These are phyloP conservation scores for Pseudomugil gertrudae DNA, from an alignment of 2,797 vertebrate species.

Conservation along the genomic window DNA sequence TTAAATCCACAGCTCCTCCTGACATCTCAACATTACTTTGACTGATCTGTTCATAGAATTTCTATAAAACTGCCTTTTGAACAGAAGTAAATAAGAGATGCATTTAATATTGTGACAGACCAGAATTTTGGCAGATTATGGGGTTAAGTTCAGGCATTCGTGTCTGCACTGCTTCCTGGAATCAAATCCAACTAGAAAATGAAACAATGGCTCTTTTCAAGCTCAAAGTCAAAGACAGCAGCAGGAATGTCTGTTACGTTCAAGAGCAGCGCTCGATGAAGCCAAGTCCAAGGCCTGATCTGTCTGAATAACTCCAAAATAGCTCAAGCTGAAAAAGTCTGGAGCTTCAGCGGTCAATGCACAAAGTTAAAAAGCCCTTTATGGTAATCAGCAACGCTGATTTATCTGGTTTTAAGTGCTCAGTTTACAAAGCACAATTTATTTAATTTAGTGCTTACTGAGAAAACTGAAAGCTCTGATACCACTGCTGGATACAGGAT, in stretches of 20 bases:
- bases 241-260: constrained; percentile 23
- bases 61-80: constrained; percentile 24
- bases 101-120: constrained; percentile 1
- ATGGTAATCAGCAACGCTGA: not conserved
- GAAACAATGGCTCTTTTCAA: constrained; percentile 40
- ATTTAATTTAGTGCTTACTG: not conserved
- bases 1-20: not conserved
- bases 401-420: not conserved
- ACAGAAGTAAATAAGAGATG: constrained; percentile 8
- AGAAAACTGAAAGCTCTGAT: not conserved
- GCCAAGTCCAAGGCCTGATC: constrained; percentile 18
- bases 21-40: constrained; percentile 1
- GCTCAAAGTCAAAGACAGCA: constrained; percentile 4
- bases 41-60: constrained; percentile 7
- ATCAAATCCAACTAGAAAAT: constrained; percentile 30
- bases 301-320: constrained; percentile 21
- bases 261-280: constrained; percentile 2
- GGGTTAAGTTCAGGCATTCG: constrained; percentile 16
- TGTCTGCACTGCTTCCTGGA: not conserved
- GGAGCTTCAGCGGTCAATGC: constrained; percentile 1
- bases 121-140: constrained; percentile 14
- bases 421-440: not conserved
- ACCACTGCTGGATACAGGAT: not conserved
- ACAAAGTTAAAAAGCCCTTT: not conserved
- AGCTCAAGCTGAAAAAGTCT: constrained; percentile 5